Evolutionary conservation across 2,113 vertebrate genomes (phyloP).

Genomic region (Suncus etruscus): DNA sequence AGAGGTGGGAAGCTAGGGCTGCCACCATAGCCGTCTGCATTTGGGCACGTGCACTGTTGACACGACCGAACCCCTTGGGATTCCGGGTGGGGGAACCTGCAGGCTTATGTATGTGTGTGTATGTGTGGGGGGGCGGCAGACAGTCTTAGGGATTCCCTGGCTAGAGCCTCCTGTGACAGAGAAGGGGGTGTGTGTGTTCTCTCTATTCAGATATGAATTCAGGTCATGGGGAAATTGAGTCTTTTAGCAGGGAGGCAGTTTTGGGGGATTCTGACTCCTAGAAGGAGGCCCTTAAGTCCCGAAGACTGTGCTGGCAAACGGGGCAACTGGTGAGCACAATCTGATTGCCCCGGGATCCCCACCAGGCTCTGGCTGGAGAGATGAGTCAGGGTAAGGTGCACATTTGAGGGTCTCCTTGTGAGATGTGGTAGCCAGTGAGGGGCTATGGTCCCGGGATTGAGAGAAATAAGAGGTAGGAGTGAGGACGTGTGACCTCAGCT

Average conservation of each 20-base stretch:
- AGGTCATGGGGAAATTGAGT: neutral
- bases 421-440: neutral
- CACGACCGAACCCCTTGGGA: neutral
- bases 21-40: constrained; percentile 52
- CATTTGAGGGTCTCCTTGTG: too few species aligned
- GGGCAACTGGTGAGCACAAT: neutral
- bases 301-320: rapidly evolving
- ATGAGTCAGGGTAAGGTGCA: too few species aligned
- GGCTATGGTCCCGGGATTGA: too few species aligned
- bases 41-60: neutral
- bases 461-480: neutral
- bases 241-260: neutral
- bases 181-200: neutral
- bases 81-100: too few species aligned
- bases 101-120: too few species aligned
- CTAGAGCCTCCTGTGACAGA: too few species aligned
- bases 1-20: constrained; percentile 71
- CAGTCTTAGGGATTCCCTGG: too few species aligned
- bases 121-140: too few species aligned
- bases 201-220: neutral
- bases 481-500: too few species aligned
- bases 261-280: neutral
- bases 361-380: neutral
- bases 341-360: too few species aligned
- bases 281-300: neutral